These are phyloP conservation scores for Rhinopomastus cyanomelas DNA, from an alignment of 2,113 vertebrate genomes.

Conservation along the genomic window DNA sequence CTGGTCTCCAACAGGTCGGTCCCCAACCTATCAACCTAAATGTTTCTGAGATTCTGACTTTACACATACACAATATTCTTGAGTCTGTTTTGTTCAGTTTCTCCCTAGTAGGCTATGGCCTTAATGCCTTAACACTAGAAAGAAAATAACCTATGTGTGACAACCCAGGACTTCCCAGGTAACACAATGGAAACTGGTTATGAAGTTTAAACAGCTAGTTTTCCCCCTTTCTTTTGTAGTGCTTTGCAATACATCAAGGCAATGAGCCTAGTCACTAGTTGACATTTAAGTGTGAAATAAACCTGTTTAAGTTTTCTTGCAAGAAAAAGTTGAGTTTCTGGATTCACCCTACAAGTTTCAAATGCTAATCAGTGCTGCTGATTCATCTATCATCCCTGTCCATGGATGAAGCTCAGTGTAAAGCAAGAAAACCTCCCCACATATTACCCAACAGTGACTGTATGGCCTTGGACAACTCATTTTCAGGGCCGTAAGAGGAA, in stretches of 20 bases:
- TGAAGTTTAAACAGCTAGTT: not conserved
- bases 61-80: not conserved
- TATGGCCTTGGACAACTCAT: not conserved
- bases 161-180: not conserved
- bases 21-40: too few species aligned
- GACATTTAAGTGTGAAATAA: not conserved
- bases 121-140: too few species aligned
- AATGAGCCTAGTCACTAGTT: not conserved
- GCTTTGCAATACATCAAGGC: not conserved
- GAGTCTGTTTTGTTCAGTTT: not conserved
- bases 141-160: not conserved
- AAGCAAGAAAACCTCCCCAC: not conserved
- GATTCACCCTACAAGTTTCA: not conserved
- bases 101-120: not conserved
- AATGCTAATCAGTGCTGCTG: not conserved
- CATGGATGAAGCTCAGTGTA: not conserved
- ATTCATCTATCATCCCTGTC: fast-evolving
- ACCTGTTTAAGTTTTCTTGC: not conserved
- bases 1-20: too few species aligned
- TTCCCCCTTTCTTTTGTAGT: not conserved
- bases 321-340: not conserved
- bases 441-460: not conserved
- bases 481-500: not conserved
- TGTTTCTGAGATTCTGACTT: too few species aligned
- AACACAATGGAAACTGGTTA: not conserved